phyloP scores from a whole-genome alignment of 1,140 invertebrate species.

The Cydia splendana region DNA sequence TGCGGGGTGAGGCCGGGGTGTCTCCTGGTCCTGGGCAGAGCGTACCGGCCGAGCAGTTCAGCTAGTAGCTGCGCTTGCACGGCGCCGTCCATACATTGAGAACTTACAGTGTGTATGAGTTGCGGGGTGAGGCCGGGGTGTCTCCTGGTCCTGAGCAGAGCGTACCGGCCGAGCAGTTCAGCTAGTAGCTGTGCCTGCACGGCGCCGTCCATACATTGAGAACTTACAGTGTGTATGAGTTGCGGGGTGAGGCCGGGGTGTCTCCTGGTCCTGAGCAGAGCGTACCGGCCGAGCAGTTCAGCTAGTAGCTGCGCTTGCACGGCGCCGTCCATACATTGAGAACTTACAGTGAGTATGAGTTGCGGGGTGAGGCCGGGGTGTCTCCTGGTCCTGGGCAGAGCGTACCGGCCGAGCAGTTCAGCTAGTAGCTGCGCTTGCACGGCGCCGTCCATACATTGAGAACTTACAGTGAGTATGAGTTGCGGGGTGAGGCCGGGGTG shows the following conservation, averaged over 20 bases:
- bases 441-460: slow-evolving; percentile 98
- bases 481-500: slow-evolving; percentile 88
- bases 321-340: slow-evolving; percentile 98
- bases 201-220: slow-evolving; percentile 98
- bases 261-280: slow-evolving; percentile 96
- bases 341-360: slow-evolving; percentile 81
- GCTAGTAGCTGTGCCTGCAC: slow-evolving; percentile 98
- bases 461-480: slow-evolving; percentile 81
- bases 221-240: slow-evolving; percentile 81
- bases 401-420: slow-evolving; percentile 96
- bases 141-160: slow-evolving; percentile 96
- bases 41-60: slow-evolving; percentile 96
- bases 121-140: slow-evolving; percentile 88
- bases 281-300: slow-evolving; percentile 96
- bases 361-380: slow-evolving; percentile 88
- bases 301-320: slow-evolving; percentile 98
- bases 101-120: slow-evolving; percentile 81
- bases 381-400: slow-evolving; percentile 96
- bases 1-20: slow-evolving; percentile 88
- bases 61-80: slow-evolving; percentile 98
- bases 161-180: slow-evolving; percentile 96
- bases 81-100: slow-evolving; percentile 98
- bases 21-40: slow-evolving; percentile 96
- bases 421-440: slow-evolving; percentile 98
- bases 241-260: slow-evolving; percentile 88